Base-by-base conservation (phyloP, 1,140 invertebrate genomes). In the Drosophila mojavensis region DNA sequence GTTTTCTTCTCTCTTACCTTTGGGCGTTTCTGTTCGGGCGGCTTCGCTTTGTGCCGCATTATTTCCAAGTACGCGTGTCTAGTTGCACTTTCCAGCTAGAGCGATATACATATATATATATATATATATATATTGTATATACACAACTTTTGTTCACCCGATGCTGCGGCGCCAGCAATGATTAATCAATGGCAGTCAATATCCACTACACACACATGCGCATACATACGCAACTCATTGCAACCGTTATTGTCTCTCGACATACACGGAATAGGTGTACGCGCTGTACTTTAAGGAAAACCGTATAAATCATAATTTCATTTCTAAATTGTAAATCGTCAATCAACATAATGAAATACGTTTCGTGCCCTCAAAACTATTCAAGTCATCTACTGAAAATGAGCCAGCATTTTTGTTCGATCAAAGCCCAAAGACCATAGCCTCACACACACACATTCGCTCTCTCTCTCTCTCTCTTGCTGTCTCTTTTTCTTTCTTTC, bases 181-280 rank as follows among this genome's bases (percentile, higher is more conserved):
- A 86, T 86, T 86, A 86, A 88, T 86, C 83, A 86, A 86, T 79
- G 76, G 84, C 83, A 88, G 60, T 82, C 82, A 86, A 81, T 85
- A 81, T 62, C 47, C 63, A 43, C 60, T 62, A 41, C 26, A 55
- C 26, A 61, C 60, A 47, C 30, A 68, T 48, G 66, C 43, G 20
- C 67, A 63, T 54, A 47, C 30, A 71, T 41, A 54, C 51, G 58
- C 48, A 70, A 59, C 48, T 62, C 68, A 68, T 78, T 85, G 81
- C 81, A 85, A 85, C 82, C 81, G 60, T 54, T 58, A 65, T 58
- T 65, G 61, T 65, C 24, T 56, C 10, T 59, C 7, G 41, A 4
- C 36, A 11, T 9, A 43, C n/a, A 39, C 53, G 43, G 28, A 24
- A 24, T 24, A 53, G 62, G 13, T 33, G 30, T 43, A 33, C 7